These are phyloP conservation scores for Pangasius krempfi DNA, from an alignment of 2,797 vertebrate species.

Conservation along the genomic window DNA sequence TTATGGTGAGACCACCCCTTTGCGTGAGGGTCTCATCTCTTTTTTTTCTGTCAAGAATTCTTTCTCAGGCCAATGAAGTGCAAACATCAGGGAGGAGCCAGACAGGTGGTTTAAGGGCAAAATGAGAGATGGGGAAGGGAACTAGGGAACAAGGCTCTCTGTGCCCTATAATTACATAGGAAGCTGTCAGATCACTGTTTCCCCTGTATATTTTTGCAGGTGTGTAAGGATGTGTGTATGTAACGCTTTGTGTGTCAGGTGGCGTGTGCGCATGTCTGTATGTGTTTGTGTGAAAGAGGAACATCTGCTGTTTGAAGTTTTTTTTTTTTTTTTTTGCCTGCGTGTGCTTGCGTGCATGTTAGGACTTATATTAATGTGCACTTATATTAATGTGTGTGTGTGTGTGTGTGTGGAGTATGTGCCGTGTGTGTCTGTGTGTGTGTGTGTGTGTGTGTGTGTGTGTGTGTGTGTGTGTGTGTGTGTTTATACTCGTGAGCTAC, in stretches of 20 bases:
- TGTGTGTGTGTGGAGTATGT: too few relatives aligned
- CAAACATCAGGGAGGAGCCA: conserved; percentile 69
- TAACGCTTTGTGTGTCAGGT: conserved; percentile 57
- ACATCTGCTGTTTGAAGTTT: conserved; percentile 48
- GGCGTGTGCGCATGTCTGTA: conserved; percentile 39
- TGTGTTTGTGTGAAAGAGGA: conserved; percentile 41
- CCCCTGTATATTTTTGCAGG: conserved; percentile 81
- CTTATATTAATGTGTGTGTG: too few relatives aligned
- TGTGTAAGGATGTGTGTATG: conserved; percentile 68
- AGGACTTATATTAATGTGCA: conserved; percentile 46
- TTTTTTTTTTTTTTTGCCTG: conserved; percentile 43
- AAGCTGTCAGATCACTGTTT: conserved; percentile 75
- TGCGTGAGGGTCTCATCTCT: conserved; percentile 19
- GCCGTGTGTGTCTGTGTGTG: too few relatives aligned
- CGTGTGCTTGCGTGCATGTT: conserved; percentile 42
- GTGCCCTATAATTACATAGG: conserved; percentile 78
- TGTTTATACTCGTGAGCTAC: conserved; percentile 53
- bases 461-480: background rate
- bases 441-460: too few relatives aligned
- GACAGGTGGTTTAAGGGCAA: conserved; percentile 74
- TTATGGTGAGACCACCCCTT: conserved; percentile 12
- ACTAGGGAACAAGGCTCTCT: conserved; percentile 48
- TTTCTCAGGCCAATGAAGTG: conserved; percentile 70
- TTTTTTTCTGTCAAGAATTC: conserved; percentile 71
- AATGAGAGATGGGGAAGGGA: conserved; percentile 54